phyloP scores from a whole-genome alignment of 2,797 vertebrate species.

The Etheostoma nigrum region DNA sequence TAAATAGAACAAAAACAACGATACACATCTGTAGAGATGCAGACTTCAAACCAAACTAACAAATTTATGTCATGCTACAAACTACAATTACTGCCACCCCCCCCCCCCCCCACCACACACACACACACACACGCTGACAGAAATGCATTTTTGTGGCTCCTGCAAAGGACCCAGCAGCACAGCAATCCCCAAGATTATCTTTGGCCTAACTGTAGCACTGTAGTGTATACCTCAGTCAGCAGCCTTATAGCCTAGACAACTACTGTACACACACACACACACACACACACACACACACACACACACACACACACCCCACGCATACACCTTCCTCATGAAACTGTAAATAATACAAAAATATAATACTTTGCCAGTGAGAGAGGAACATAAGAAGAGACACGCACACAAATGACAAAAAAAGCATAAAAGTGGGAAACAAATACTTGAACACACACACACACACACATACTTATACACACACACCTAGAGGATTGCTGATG shows the following conservation, averaged over 20 bases:
- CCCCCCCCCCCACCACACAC: slow-evolving; percentile 5
- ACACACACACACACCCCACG: not conserved
- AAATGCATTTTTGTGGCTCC: slow-evolving; percentile 64
- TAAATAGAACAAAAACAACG: not conserved
- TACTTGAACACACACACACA: not conserved
- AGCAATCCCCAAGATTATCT: slow-evolving; percentile 77
- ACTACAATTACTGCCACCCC: slow-evolving; percentile 11
- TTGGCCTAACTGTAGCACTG: slow-evolving; percentile 49
- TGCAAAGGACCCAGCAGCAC: slow-evolving; percentile 61
- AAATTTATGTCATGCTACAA: slow-evolving; percentile 9
- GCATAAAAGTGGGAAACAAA: slow-evolving; percentile 15
- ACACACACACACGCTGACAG: slow-evolving; percentile 41
- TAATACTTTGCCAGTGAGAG: slow-evolving; percentile 3
- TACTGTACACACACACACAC: slow-evolving; percentile 24
- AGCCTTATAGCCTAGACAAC: slow-evolving; percentile 49
- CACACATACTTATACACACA: slow-evolving; percentile 15
- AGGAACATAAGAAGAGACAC: not conserved
- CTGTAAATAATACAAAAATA: slow-evolving; percentile 24
- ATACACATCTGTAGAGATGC: not conserved
- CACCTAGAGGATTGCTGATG: slow-evolving; percentile 47
- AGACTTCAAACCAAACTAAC: not conserved
- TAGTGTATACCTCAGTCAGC: slow-evolving; percentile 57
- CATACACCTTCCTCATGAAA: no score
- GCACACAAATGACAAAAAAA: slow-evolving; percentile 14
- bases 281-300: slow-evolving; percentile 7